A percentile compares a stretch with the other conserved stretches of the same genome.
phyloP scores from a whole-genome alignment of 2,888 invertebrate species.

The Drosophila demipolita region DNA sequence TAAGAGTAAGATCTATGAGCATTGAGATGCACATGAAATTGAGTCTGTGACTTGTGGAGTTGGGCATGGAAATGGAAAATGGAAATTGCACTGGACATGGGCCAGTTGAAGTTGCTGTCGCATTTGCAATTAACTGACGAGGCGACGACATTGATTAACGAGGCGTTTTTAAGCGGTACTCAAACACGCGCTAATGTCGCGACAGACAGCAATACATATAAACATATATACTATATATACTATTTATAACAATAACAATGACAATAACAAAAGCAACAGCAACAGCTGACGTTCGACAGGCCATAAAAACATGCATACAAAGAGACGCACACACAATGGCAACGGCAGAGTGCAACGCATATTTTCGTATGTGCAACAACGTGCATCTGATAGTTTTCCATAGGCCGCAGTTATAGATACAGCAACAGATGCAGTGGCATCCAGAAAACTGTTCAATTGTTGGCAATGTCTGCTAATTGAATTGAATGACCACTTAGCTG shows the following conservation, averaged over 20 bases:
- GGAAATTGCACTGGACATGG: conserved; percentile 28
- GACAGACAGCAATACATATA: conserved; percentile 33
- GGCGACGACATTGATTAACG: conserved; percentile 77
- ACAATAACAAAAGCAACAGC: conserved; percentile 15
- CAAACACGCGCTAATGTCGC: conserved; percentile 64
- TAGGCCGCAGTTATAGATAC: conserved; percentile 5
- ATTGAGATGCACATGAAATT: conserved; percentile 32
- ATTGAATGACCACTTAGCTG: conserved; percentile 43
- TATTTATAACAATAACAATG: conserved; percentile 24
- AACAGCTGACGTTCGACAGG: conserved; percentile 47
- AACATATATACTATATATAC: conserved; percentile 2
- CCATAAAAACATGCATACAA: conserved; percentile 16
- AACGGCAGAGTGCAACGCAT: conserved; percentile 33
- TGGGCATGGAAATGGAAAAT: conserved; percentile 27
- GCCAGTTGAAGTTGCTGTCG: conserved; percentile 25
- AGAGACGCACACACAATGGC: conserved; percentile 46
- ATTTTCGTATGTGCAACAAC: conserved; percentile 3
- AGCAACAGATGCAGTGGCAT: conserved; percentile 6
- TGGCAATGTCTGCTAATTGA: conserved; percentile 48
- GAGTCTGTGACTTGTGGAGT: conserved; percentile 6
- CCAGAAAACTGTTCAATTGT: conserved; percentile 33
- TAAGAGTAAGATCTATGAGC: not conserved
- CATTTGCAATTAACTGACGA: conserved; percentile 50
- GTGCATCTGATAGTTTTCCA: conserved; percentile 25
- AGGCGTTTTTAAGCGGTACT: conserved; percentile 70